Percentiles rank a stretch among this genome's conserved stretches.
These are phyloP conservation scores for Eulemur mongoz DNA, from an alignment of 2,797 vertebrate genomes.

Conservation along the genomic window DNA sequence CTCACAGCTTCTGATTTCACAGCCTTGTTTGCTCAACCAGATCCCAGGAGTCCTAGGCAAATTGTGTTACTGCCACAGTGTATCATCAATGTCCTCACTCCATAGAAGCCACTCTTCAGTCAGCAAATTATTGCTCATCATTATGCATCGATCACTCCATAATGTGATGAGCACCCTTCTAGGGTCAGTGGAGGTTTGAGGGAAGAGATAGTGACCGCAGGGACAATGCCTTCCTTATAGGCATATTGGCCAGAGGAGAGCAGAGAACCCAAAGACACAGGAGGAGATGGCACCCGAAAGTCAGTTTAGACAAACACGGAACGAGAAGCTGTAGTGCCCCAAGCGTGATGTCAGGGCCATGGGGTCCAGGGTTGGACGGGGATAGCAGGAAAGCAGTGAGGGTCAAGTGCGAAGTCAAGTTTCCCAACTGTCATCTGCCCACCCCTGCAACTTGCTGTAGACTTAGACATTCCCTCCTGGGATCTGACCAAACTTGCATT, in stretches of 20 bases:
- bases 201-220: background rate
- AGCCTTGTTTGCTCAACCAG: background rate
- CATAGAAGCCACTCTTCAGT: background rate
- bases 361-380: rapidly evolving
- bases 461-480: background rate
- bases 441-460: background rate
- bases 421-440: no score
- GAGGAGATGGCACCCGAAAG: background rate
- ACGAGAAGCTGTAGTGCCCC: background rate
- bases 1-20: background rate
- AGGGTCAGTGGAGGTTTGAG: rapidly evolving
- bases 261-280: background rate
- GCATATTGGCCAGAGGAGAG: background rate
- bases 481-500: no score
- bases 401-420: background rate
- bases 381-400: background rate
- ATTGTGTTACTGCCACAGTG: background rate
- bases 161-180: rapidly evolving
- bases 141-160: background rate
- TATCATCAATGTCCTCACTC: background rate
- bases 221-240: background rate
- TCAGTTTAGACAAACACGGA: background rate
- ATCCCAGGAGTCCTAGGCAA: background rate
- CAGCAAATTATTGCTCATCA: background rate
- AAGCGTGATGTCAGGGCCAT: background rate